Conservation (phyloP, 2,888 invertebrate species). For the Strigamia crassipes region DNA sequence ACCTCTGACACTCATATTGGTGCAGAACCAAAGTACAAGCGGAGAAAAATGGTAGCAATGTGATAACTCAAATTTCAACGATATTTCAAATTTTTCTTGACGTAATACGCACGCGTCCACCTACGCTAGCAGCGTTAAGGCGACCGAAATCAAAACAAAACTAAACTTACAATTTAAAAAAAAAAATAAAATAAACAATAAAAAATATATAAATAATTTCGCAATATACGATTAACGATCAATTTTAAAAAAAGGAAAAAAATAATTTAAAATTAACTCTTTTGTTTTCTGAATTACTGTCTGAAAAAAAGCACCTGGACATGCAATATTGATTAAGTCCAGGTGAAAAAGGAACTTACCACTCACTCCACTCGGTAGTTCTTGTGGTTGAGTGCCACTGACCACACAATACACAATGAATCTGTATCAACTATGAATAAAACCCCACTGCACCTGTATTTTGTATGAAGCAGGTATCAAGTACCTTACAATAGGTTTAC, state of each 20-base stretch:
- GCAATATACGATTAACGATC: too few species aligned
- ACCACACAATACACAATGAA: slow-evolving; percentile 15
- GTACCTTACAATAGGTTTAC: neutral
- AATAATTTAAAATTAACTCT: too few species aligned
- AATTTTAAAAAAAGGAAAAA: neutral
- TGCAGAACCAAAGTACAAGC: neutral
- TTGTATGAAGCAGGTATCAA: slow-evolving; percentile 8
- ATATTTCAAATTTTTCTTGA: neutral
- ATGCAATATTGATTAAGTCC: slow-evolving; percentile 21
- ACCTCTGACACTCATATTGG: slow-evolving; percentile 1
- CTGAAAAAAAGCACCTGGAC: neutral
- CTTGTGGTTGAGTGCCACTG: slow-evolving; percentile 21
- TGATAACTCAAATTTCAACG: neutral
- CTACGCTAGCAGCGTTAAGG: neutral
- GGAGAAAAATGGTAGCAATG: neutral
- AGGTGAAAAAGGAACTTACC: slow-evolving; percentile 16
- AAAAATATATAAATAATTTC: neutral
- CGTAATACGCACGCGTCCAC: neutral
- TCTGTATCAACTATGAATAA: slow-evolving; percentile 14
- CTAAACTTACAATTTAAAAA: neutral
- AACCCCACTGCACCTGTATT: slow-evolving; percentile 3
- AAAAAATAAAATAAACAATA: neutral
- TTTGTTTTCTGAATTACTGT: too few species aligned
- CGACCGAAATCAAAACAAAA: neutral
- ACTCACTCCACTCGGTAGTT: neutral